Evolutionary conservation across 2,888 invertebrate genomes (phyloP).

Genomic region (Ischnura elegans): DNA sequence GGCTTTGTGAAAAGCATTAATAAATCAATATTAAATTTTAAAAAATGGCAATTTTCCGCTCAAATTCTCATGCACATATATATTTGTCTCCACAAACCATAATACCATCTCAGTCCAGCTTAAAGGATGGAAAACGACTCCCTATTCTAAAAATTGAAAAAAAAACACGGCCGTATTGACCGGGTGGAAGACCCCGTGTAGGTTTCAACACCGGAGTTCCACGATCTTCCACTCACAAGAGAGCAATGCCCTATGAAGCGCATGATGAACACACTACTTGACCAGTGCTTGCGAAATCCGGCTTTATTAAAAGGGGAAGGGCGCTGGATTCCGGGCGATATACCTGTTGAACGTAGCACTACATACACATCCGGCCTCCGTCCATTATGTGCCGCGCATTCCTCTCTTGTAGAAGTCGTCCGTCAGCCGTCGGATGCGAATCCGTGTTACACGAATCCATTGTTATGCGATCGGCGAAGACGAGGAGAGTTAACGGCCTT

Average conservation of each 20-base stretch:
- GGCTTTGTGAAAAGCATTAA: too few relatives aligned
- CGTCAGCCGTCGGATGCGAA: neutral
- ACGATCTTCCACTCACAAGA: too few relatives aligned
- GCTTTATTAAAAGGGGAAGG: constrained; percentile 1
- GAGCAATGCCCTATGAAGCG: neutral
- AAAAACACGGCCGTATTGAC: too few relatives aligned
- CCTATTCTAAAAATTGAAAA: too few relatives aligned
- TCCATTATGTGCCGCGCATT: neutral
- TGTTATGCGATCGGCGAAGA: neutral
- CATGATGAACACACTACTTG: neutral
- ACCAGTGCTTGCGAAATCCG: neutral
- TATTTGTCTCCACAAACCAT: too few relatives aligned
- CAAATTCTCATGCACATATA: too few relatives aligned
- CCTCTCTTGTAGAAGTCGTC: neutral
- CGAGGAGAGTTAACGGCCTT: neutral
- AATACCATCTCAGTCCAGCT: too few relatives aligned
- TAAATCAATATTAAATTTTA: too few relatives aligned
- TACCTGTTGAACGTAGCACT: constrained; percentile 9
- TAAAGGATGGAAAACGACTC: too few relatives aligned
- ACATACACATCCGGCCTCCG: neutral
- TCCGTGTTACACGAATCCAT: constrained; percentile 15
- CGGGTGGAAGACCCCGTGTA: too few relatives aligned
- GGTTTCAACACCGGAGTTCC: too few relatives aligned
- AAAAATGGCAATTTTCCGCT: too few relatives aligned
- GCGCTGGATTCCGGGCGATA: neutral